phyloP scores from a whole-genome alignment of 1,140 invertebrate genomes.

The Conus ventricosus region DNA sequence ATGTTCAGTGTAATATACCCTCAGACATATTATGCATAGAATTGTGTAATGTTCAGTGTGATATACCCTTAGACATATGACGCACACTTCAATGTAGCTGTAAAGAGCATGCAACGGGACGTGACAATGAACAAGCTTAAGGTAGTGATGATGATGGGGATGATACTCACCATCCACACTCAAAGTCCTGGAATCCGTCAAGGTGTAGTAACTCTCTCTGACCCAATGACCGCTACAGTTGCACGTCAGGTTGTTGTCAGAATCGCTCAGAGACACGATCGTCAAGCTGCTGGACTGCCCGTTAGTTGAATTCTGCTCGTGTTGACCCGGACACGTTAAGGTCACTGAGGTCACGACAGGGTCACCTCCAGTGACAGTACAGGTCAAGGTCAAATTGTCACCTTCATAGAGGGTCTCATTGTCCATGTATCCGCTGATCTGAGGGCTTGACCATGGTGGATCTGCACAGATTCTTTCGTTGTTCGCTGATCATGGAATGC shows the following conservation, averaged over 20 bases:
- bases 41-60: too few relatives aligned
- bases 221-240: background rate
- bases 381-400: background rate
- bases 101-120: too few relatives aligned
- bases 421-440: background rate
- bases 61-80: too few relatives aligned
- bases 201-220: background rate
- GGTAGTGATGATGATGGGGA: too few relatives aligned
- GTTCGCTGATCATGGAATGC: too few relatives aligned
- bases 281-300: too few relatives aligned
- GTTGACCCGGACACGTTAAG: slow-evolving; percentile 1
- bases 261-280: too few relatives aligned
- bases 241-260: background rate
- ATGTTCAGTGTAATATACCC: too few relatives aligned
- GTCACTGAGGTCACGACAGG: background rate
- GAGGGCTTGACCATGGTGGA: background rate
- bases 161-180: background rate
- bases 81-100: too few relatives aligned
- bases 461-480: background rate
- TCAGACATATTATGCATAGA: too few relatives aligned
- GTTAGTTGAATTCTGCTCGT: too few relatives aligned
- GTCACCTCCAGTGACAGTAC: background rate
- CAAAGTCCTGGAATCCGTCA: background rate
- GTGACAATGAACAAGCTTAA: too few relatives aligned
- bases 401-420: background rate